Percentiles rank a stretch among this genome's conserved stretches.
These are phyloP conservation scores for Gambelia wislizenii DNA, from an alignment of 2,797 vertebrate genomes.

Conservation along the genomic window DNA sequence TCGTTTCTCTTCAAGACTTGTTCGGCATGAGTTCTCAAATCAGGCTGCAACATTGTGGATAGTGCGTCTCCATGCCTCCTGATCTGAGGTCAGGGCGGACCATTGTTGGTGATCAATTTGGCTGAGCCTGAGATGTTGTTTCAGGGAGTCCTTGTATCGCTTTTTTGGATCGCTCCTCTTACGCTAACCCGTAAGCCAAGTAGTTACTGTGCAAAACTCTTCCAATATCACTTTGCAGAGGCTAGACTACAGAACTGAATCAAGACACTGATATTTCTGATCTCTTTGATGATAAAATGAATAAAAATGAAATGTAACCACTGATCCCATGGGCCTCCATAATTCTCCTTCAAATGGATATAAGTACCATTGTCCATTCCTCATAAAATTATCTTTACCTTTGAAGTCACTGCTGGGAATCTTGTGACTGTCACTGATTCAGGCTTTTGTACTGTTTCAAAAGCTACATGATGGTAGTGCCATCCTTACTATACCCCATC, in stretches of 20 bases:
- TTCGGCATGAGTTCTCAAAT: too few relatives aligned
- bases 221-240: neutral
- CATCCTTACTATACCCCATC: neutral
- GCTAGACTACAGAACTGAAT: conserved; percentile 57
- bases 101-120: too few relatives aligned
- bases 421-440: neutral
- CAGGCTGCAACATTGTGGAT: too few relatives aligned
- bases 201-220: neutral
- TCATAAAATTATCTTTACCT: neutral
- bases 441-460: neutral
- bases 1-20: too few relatives aligned
- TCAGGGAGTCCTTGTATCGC: too few relatives aligned
- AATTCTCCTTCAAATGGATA: too few relatives aligned
- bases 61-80: too few relatives aligned
- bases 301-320: conserved; percentile 54
- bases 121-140: too few relatives aligned
- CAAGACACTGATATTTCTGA: conserved; percentile 65
- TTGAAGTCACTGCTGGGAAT: neutral
- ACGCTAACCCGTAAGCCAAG: neutral
- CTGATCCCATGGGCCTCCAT: conserved; percentile 7
- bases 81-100: too few relatives aligned
- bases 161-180: too few relatives aligned
- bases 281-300: conserved; percentile 35
- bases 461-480: neutral
- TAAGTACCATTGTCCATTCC: neutral